These are phyloP conservation scores for Polydrusus pterygomalis DNA, from an alignment of 2,888 invertebrate genomes.

Conservation along the genomic window DNA sequence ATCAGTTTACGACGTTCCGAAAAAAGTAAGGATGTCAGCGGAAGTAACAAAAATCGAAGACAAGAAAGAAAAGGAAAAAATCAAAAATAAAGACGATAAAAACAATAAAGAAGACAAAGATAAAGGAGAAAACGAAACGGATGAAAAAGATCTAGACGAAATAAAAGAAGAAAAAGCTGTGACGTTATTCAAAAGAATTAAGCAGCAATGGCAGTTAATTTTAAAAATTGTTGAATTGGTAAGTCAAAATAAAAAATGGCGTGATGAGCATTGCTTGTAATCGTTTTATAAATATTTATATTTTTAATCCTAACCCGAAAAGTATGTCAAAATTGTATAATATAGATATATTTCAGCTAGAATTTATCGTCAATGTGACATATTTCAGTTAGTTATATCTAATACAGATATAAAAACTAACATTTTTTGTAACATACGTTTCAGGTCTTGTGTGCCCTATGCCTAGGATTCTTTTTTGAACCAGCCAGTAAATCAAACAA, in stretches of 20 bases:
- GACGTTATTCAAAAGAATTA: conserved; percentile 27
- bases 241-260: no score
- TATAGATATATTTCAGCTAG: no score
- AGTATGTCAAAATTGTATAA: no score
- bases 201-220: conserved; percentile 51
- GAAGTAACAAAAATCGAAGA: conserved; percentile 38
- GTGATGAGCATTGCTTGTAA: no score
- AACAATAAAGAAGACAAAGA: conserved; percentile 27
- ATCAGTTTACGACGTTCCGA: conserved; percentile 54
- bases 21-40: conserved; percentile 46
- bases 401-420: no score
- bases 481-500: conserved; percentile 48
- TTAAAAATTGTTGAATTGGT: conserved; percentile 53
- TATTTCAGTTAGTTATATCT: no score
- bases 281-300: no score
- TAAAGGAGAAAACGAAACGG: not conserved
- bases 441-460: conserved; percentile 45
- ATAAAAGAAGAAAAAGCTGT: conserved; percentile 29
- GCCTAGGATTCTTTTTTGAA: conserved; percentile 44
- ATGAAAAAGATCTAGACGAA: conserved; percentile 28
- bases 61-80: conserved; percentile 20
- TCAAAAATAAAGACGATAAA: conserved; percentile 13
- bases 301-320: no score
- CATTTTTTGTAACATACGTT: not conserved
- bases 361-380: no score